These are phyloP conservation scores for Thinocorus orbignyianus DNA, from an alignment of 2,113 vertebrate genomes.

Conservation along the genomic window DNA sequence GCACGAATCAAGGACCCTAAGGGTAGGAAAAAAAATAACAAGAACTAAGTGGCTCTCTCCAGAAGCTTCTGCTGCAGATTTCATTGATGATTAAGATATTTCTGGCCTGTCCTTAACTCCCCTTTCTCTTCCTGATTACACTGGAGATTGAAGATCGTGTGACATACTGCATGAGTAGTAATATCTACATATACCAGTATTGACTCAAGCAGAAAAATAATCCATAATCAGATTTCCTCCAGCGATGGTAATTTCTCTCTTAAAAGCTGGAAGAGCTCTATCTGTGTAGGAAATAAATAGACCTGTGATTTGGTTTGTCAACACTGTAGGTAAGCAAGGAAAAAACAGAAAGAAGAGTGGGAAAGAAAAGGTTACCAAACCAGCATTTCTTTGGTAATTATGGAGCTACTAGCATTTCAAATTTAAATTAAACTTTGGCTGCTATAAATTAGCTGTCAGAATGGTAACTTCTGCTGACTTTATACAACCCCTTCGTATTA, in stretches of 20 bases:
- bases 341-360: not conserved
- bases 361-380: not conserved
- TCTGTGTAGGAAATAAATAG: not conserved
- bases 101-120: slow-evolving; percentile 45
- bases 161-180: not conserved
- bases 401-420: not conserved
- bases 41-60: not conserved
- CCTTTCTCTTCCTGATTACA: not conserved
- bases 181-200: not conserved
- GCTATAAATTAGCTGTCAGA: not conserved
- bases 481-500: not conserved
- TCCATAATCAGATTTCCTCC: not conserved
- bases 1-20: not conserved
- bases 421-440: not conserved
- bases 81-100: slow-evolving; percentile 35
- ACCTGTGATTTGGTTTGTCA: not conserved
- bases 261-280: not conserved
- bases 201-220: not conserved
- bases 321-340: not conserved
- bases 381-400: not conserved
- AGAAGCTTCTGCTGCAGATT: slow-evolving; percentile 45
- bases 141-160: not conserved
- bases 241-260: not conserved
- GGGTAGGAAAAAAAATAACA: not conserved
- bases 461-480: not conserved